Conservation (phyloP, 2,797 vertebrate genomes). For the Premnoplex brunnescens region DNA sequence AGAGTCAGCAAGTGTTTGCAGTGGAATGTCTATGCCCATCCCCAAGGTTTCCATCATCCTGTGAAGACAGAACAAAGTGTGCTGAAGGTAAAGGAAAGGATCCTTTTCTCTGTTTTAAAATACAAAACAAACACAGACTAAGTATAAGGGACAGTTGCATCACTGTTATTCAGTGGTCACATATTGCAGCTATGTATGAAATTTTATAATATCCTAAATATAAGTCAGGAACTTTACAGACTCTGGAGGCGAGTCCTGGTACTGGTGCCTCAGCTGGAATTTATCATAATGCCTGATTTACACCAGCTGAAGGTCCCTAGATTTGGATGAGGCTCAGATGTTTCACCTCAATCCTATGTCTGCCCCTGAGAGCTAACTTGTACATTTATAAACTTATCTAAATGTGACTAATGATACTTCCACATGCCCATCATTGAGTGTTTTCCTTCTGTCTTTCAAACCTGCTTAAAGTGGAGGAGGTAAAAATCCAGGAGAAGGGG, state of each 20-base stretch:
- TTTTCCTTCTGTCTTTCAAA: neutral
- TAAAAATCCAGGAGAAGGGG: neutral
- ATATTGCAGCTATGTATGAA: neutral
- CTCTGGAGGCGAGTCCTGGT: neutral
- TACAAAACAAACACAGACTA: neutral
- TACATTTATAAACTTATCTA: conserved; percentile 36
- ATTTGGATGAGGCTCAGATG: conserved; percentile 24
- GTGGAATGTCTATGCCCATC: neutral
- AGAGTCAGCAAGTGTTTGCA: neutral
- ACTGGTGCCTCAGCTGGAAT: neutral
- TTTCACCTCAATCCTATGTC: conserved; percentile 9
- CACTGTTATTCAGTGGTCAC: neutral
- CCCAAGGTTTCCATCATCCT: neutral
- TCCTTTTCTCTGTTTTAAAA: neutral
- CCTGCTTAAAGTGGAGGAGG: neutral
- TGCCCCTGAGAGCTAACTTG: neutral
- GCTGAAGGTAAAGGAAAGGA: neutral
- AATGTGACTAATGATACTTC: conserved; percentile 6
- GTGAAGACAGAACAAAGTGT: neutral
- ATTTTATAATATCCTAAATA: neutral
- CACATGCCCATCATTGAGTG: neutral
- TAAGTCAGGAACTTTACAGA: neutral
- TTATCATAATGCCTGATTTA: neutral
- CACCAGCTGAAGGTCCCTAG: neutral
- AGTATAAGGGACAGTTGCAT: neutral